Conservation (phyloP, 2,113 vertebrate genomes). For the Brachionichthys hirsutus region DNA sequence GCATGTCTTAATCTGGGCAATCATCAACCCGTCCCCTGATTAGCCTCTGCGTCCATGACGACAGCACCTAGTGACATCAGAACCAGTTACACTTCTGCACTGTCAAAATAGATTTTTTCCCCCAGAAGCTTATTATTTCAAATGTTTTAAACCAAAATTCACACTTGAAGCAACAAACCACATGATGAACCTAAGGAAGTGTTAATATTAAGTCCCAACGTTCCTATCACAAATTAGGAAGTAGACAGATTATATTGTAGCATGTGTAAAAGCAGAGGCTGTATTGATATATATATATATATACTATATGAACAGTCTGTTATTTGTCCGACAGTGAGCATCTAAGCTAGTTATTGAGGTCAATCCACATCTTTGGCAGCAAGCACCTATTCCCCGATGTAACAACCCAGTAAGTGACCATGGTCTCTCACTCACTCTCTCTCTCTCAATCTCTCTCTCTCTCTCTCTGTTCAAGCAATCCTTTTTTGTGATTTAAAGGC, state of each 20-base stretch:
- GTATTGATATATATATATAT: too few relatives aligned
- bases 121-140: too few relatives aligned
- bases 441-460: too few relatives aligned
- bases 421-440: not conserved
- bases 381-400: slow-evolving; percentile 36
- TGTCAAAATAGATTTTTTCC: too few relatives aligned
- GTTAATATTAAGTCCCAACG: too few relatives aligned
- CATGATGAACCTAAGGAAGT: too few relatives aligned
- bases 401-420: too few relatives aligned
- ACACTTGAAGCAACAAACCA: slow-evolving; percentile 15
- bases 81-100: slow-evolving; percentile 44
- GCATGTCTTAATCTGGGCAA: slow-evolving; percentile 45
- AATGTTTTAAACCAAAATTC: slow-evolving; percentile 9
- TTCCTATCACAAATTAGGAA: too few relatives aligned
- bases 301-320: not conserved
- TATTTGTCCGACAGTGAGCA: too few relatives aligned
- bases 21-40: slow-evolving; percentile 37
- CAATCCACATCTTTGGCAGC: slow-evolving; percentile 43
- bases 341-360: slow-evolving; percentile 45
- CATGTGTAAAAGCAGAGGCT: too few relatives aligned
- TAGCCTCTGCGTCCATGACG: slow-evolving; percentile 39
- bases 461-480: slow-evolving; percentile 22
- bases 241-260: too few relatives aligned
- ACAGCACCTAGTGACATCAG: slow-evolving; percentile 49
- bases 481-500: slow-evolving; percentile 7